Evolutionary conservation across 2,888 invertebrate species (phyloP).

Genomic region (Melikaiella ostensackeni): DNA sequence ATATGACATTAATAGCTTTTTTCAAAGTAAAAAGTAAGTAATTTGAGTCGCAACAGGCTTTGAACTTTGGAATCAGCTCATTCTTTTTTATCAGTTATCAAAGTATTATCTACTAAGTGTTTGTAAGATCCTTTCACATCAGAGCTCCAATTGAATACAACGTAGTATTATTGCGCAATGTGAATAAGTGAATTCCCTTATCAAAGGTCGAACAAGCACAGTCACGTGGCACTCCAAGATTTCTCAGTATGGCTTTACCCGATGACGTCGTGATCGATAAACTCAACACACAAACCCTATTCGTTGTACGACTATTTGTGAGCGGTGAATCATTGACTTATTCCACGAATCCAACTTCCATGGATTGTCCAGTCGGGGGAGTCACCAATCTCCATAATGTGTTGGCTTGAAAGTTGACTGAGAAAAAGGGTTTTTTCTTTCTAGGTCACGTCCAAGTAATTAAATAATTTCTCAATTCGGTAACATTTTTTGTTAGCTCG

Average conservation of each 20-base stretch:
- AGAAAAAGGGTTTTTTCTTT: not conserved
- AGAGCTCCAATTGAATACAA: not conserved
- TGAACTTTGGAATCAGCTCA: too few relatives aligned
- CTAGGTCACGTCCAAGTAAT: not conserved
- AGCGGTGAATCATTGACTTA: not conserved
- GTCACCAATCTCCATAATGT: too few relatives aligned
- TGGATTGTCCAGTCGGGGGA: not conserved
- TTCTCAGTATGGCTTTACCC: not conserved
- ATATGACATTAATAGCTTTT: too few relatives aligned
- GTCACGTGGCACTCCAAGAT: not conserved
- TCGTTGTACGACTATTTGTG: not conserved
- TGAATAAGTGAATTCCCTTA: not conserved
- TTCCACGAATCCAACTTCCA: not conserved
- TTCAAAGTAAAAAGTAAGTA: too few relatives aligned
- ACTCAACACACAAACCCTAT: not conserved
- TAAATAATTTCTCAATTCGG: not conserved
- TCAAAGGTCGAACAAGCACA: not conserved
- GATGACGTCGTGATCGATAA: not conserved
- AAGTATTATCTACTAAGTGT: too few relatives aligned
- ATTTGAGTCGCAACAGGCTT: too few relatives aligned
- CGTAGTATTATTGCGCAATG: not conserved
- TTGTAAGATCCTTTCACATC: not conserved
- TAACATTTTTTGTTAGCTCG: too few relatives aligned
- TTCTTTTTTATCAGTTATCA: too few relatives aligned
- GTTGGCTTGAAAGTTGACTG: too few relatives aligned